These are phyloP conservation scores for Penaeus japonicus DNA, from an alignment of 1,140 invertebrate genomes.

Conservation along the genomic window DNA sequence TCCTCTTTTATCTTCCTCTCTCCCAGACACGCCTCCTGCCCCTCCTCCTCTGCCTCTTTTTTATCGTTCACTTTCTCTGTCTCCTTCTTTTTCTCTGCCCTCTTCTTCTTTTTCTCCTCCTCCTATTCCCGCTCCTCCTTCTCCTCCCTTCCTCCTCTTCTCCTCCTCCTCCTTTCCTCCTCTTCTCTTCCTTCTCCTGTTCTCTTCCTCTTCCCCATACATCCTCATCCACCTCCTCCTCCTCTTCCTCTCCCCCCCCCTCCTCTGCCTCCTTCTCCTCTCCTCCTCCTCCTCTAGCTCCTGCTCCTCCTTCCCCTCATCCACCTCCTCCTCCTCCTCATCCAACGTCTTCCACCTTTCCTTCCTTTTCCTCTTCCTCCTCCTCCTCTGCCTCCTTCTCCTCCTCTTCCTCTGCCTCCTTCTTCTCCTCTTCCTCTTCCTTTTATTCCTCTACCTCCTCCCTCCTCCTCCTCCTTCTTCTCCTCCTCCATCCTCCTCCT, in stretches of 20 bases:
- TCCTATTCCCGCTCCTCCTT: too few species aligned
- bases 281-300: too few species aligned
- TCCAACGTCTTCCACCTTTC: not conserved
- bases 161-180: not conserved
- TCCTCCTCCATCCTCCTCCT: not conserved
- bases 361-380: not conserved
- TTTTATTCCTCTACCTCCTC: too few species aligned
- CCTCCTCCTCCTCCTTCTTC: too few species aligned
- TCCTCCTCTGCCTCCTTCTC: not conserved
- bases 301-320: too few species aligned
- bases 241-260: conserved; percentile 1
- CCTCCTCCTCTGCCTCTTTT: too few species aligned
- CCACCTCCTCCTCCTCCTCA: too few species aligned
- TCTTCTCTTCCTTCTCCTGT: not conserved
- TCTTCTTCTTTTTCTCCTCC: not conserved
- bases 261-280: too few species aligned
- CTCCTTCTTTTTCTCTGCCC: too few species aligned
- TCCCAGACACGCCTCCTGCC: not conserved
- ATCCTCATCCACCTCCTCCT: too few species aligned
- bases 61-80: not conserved
- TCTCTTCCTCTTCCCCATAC: too few species aligned
- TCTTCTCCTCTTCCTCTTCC: not conserved
- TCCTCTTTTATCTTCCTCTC: not conserved
- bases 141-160: not conserved
- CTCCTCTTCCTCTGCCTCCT: not conserved